A percentile compares a stretch with the other conserved stretches of the same genome.
phyloP scores from a whole-genome alignment of 1,140 invertebrate species.

The Leptinotarsa lineolata region DNA sequence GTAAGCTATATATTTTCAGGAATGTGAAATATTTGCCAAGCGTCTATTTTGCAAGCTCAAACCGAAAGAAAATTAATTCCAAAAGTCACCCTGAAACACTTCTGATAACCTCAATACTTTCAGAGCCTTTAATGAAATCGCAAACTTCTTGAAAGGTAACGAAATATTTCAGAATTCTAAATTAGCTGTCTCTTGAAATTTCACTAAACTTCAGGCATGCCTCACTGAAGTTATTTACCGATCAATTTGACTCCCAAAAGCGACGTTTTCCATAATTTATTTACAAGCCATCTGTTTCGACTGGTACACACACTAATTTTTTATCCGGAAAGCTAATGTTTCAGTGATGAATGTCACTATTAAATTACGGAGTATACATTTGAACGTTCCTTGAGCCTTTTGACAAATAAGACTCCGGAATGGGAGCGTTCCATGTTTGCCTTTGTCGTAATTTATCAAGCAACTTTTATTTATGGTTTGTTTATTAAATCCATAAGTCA shows the following conservation, averaged over 20 bases:
- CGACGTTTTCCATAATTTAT: not conserved
- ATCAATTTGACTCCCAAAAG: not conserved
- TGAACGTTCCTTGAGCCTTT: constrained; percentile 14
- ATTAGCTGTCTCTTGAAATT: not conserved
- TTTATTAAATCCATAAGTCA: constrained; percentile 29
- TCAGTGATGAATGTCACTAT: constrained; percentile 25
- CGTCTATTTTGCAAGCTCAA: too few relatives aligned
- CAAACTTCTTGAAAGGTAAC: not conserved
- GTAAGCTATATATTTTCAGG: too few relatives aligned
- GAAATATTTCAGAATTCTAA: not conserved
- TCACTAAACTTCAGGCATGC: not conserved
- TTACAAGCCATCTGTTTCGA: constrained; percentile 3
- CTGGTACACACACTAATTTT: constrained; percentile 7
- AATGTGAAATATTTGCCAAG: too few relatives aligned
- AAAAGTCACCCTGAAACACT: too few relatives aligned
- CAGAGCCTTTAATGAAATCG: not conserved
- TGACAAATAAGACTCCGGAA: constrained; percentile 23
- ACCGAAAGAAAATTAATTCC: too few relatives aligned
- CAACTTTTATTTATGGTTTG: constrained; percentile 30
- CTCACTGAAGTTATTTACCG: not conserved
- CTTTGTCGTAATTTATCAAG: constrained; percentile 19
- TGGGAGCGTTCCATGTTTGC: constrained; percentile 21
- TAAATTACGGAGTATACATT: constrained; percentile 20
- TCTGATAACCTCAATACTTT: too few relatives aligned
- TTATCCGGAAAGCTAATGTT: constrained; percentile 19